Base-by-base conservation (phyloP, 2,888 invertebrate genomes). In the Lasioglossum pauxillum region DNA sequence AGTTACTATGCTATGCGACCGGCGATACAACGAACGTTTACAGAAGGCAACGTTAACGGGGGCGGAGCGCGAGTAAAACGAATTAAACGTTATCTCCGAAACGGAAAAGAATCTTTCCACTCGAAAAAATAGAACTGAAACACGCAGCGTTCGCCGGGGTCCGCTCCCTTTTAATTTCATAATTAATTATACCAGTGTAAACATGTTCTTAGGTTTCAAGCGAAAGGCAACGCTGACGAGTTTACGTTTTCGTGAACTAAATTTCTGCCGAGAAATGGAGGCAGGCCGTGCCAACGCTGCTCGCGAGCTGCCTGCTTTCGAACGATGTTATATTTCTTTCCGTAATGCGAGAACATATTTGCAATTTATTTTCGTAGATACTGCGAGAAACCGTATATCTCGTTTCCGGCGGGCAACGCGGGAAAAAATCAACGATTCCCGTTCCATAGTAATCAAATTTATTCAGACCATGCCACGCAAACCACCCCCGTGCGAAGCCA, bases 21-120 rank as follows among this genome's bases (percentile, higher is more conserved):
- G 16, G n/a, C 60, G 27, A 31, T 31, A n/a, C 60, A 31, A 64
- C 16, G 35, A 72, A 53, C 41, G n/a, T 57, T 41, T 27, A 41
- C 12, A n/a, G 38, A 71, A 57, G 60, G 60, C 19, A 57, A 38
- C 31, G 53, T 64, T 81, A 80, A 73, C 46, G 75, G 78, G 49
- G 49, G 23, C 69, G 73, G 27, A 57, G 31, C 74, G 57, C 78
- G 77, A 84, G 76, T 81, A 86, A 90, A 88, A 89, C 82, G 85
- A 64, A 82, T 83, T 83, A 83, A 80, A 83, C 67, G 75, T 57
- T 69, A 80, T 75, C 71, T 83, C 19, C 31, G 41, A 72, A 80
- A 83, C 57, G n/a, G 38, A 44, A 71, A 75, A 75, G 67, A 71
- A 83, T 80, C 64, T 83, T 80, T 80, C 80, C 71, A 38, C 49